Conservation (phyloP, 2,113 vertebrate species). For the Corythoichthys intestinalis region DNA sequence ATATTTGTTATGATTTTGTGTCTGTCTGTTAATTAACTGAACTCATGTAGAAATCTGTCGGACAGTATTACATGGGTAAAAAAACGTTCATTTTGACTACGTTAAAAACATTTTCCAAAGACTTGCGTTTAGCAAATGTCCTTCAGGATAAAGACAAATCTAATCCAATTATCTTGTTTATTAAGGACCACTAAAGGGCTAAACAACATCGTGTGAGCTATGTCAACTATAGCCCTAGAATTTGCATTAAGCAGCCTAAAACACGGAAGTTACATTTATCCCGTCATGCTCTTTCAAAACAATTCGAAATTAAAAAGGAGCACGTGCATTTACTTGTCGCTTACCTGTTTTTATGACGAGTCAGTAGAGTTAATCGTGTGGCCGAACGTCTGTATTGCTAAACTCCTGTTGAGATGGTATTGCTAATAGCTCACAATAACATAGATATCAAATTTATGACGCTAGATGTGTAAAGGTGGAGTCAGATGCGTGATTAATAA, state of each 20-base stretch:
- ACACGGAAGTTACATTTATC: background rate
- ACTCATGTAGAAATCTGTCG: background rate
- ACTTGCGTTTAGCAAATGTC: background rate
- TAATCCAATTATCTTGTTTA: constrained; percentile 13
- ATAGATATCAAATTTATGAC: background rate
- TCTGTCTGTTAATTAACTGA: background rate
- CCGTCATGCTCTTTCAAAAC: background rate
- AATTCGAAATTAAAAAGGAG: no score
- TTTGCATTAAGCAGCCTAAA: background rate
- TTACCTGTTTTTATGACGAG: background rate
- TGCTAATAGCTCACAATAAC: background rate
- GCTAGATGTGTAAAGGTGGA: no score
- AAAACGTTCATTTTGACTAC: background rate
- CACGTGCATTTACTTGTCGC: background rate
- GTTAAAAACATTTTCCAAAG: background rate
- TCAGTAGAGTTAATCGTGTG: background rate
- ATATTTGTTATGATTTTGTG: background rate
- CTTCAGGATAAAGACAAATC: background rate
- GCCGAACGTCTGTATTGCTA: background rate
- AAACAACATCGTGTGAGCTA: background rate
- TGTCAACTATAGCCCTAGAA: background rate
- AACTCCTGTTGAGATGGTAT: background rate
- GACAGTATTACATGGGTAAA: background rate
- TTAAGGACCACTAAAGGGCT: background rate
- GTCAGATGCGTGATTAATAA: no score